These are phyloP conservation scores for Labrus mixtus DNA, from an alignment of 2,113 vertebrate species.

Conservation along the genomic window DNA sequence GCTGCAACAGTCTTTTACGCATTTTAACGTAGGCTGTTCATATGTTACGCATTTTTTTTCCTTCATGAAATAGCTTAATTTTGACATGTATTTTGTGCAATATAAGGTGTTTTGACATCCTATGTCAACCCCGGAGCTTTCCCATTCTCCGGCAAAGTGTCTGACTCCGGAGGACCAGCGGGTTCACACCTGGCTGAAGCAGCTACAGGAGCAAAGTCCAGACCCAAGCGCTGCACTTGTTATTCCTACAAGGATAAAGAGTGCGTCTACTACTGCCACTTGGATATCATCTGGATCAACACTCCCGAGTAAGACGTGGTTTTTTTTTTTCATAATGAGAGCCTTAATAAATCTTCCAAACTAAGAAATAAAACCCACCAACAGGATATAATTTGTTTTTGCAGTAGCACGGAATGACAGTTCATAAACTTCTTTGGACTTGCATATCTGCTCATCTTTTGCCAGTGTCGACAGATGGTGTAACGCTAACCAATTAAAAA, in stretches of 20 bases:
- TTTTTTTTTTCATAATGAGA: neutral
- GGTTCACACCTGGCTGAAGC: slow-evolving; percentile 31
- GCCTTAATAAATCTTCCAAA: neutral
- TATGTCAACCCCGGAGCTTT: slow-evolving; percentile 24
- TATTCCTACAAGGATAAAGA: slow-evolving; percentile 94
- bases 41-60: neutral
- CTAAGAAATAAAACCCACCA: neutral
- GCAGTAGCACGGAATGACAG: neutral
- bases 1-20: neutral
- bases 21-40: neutral
- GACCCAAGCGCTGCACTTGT: slow-evolving; percentile 93
- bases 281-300: slow-evolving; percentile 99
- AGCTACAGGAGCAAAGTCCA: slow-evolving; percentile 53
- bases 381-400: too few species aligned
- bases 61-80: neutral
- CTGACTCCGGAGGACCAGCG: slow-evolving; percentile 23
- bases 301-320: slow-evolving; percentile 93
- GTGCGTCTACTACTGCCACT: slow-evolving; percentile 97
- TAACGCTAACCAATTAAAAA: neutral
- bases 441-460: neutral
- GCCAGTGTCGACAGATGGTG: neutral
- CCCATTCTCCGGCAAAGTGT: slow-evolving; percentile 14
- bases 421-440: neutral
- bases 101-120: slow-evolving; percentile 57
- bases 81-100: slow-evolving; percentile 16